Evolutionary conservation across 1,140 invertebrate species (phyloP).

Genomic region (Drosophila varians): DNA sequence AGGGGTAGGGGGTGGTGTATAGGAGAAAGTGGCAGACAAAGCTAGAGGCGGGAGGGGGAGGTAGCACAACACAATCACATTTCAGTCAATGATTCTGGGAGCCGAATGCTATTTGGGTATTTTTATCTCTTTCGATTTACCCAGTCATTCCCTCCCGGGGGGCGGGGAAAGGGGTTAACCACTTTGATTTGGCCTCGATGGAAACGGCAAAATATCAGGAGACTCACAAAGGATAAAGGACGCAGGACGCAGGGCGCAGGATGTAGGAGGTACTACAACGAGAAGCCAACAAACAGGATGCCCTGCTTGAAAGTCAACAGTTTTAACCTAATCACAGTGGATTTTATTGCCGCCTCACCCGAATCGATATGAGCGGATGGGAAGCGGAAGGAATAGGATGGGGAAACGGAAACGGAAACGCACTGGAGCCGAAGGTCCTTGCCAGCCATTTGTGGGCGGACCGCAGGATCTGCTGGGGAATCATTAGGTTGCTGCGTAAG

Average conservation of each 20-base stretch:
- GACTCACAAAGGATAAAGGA: constrained; percentile 12
- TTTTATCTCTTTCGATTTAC: constrained; percentile 79
- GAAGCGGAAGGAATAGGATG: constrained; percentile 3
- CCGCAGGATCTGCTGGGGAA: constrained; percentile 43
- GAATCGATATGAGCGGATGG: constrained; percentile 64
- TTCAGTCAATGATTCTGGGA: constrained; percentile 36
- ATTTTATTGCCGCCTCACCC: constrained; percentile 71
- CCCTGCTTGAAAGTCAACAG: constrained; percentile 76
- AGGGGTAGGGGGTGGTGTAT: not conserved
- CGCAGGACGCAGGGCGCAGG: constrained; percentile 1
- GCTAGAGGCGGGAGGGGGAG: too few species aligned
- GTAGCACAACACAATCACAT: constrained; percentile 36
- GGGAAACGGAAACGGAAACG: constrained; percentile 24
- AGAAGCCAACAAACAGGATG: constrained; percentile 29
- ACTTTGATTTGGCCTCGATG: constrained; percentile 44
- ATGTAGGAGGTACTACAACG: too few species aligned
- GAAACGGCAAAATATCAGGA: constrained; percentile 41
- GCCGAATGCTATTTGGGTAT: constrained; percentile 55
- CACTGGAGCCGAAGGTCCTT: constrained; percentile 35
- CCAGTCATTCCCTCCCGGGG: constrained; percentile 61
- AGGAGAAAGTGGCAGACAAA: not conserved
- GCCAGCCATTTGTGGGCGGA: constrained; percentile 52
- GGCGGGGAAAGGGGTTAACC: constrained; percentile 21
- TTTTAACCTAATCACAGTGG: constrained; percentile 80
- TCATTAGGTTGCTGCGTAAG: constrained; percentile 78